These are phyloP conservation scores for Nansenia antarctica DNA, from an alignment of 2,113 vertebrate genomes.

Conservation along the genomic window DNA sequence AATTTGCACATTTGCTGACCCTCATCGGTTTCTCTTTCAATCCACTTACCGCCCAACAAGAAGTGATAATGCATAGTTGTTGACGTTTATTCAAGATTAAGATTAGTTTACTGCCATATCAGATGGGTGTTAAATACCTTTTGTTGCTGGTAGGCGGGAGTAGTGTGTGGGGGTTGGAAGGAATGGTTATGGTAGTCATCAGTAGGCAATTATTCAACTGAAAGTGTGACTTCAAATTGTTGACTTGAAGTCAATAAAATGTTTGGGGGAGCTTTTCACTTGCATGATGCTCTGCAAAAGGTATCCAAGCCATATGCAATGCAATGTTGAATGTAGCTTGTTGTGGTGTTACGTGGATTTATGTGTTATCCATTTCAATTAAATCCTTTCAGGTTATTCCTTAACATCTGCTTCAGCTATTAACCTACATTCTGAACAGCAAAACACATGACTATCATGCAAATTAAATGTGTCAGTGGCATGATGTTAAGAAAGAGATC, in stretches of 20 bases:
- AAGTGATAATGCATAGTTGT: constrained; percentile 47
- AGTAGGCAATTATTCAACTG: constrained; percentile 30
- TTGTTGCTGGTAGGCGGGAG: constrained; percentile 54
- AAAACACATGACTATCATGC: no score
- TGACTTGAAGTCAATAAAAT: constrained; percentile 1
- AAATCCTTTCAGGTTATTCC: no score
- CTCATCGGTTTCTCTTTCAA: constrained; percentile 53
- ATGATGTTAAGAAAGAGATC: no score
- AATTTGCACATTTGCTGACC: constrained; percentile 29
- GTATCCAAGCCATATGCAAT: no score
- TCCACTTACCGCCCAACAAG: constrained; percentile 56
- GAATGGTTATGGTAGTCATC: constrained; percentile 16
- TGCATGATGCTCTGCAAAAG: no score
- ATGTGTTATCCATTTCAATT: no score
- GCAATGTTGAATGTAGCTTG: neutral
- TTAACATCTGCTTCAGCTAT: no score
- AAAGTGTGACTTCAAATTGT: constrained; percentile 54
- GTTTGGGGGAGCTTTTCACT: neutral
- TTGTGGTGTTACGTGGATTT: neutral
- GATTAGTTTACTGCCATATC: constrained; percentile 65
- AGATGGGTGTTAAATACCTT: constrained; percentile 70
- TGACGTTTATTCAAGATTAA: constrained; percentile 50
- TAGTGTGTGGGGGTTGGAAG: neutral
- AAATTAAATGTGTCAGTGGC: no score
- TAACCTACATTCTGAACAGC: no score